Conservation (phyloP, 2,797 vertebrate species). For the Emys orbicularis region DNA sequence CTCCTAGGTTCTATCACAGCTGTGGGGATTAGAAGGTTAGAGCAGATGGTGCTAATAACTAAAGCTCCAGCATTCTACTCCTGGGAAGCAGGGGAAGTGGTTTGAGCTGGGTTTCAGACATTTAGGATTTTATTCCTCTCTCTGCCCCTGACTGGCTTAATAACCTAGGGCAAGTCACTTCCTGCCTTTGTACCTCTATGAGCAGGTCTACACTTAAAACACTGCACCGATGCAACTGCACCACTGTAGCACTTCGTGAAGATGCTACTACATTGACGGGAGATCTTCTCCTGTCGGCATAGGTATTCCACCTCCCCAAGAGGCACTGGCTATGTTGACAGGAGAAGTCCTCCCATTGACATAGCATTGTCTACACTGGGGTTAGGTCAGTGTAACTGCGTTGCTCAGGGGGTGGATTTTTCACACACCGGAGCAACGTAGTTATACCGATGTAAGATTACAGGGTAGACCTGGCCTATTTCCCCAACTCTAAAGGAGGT, state of each 20-base stretch:
- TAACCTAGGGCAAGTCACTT: neutral
- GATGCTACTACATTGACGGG: neutral
- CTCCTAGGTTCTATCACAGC: too few species aligned
- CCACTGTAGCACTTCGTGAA: neutral
- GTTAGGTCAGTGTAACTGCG: neutral
- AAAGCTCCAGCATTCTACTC: neutral
- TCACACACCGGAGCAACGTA: neutral
- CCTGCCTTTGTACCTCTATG: neutral
- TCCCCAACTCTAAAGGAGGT: neutral
- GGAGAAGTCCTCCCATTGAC: neutral
- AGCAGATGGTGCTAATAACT: neutral
- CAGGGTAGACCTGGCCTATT: neutral
- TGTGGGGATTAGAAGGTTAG: neutral
- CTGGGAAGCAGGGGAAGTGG: neutral
- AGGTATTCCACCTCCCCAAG: neutral
- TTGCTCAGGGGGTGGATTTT: neutral
- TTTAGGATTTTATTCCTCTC: neutral
- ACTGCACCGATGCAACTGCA: neutral
- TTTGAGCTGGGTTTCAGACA: neutral
- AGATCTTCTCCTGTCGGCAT: neutral
- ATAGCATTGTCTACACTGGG: neutral
- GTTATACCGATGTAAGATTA: neutral
- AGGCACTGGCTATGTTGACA: neutral
- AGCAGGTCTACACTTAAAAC: neutral
- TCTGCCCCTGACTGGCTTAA: neutral